Evolutionary conservation across 1,140 invertebrate genomes (phyloP), one percentile per base, ranked within the genome.

Genomic region (Drosophila insularis): DNA sequence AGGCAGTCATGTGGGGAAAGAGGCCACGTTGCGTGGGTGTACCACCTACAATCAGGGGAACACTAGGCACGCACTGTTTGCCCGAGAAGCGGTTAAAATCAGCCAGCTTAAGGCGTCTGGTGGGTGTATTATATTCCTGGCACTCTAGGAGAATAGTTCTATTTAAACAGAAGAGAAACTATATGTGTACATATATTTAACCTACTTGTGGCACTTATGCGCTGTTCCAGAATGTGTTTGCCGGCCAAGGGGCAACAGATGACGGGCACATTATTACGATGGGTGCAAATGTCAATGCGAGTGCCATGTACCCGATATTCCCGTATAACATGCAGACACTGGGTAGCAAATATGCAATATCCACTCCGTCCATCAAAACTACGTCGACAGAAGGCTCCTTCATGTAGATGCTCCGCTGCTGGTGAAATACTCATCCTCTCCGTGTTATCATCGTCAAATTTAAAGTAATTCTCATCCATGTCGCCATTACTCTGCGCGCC

Each of bases 1-100:
- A 43, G 11, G 91, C 91, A 5, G 91, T 77, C 94, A 94, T 94
- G 69, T 95, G 94, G 2, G 94, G 94, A 75, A 94, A 95, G 67
- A 95, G 93, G 10, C 89, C 92, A 21, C 86, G 78, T 3, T 79
- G 68, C 0, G 93, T 92, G 21, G 91, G 78, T n/a, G 84, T 91
- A 5, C 93, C 93, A n/a, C 94, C 93, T 31, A 94, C 93, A 46
- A 94, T 94, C 31, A 94, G 68, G 0, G 92, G 91, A 8, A 93
- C 77, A 59, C 93, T 91, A 40, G 86, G 54, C 6, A 91, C 85
- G 31, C 90, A 91, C 14, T 80, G 77, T 62, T 85, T 90, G 1
- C 87, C 81, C 3, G 90, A 90, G 58, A 91, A 90, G 2, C 74
- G 68, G 4, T 61, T 55, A 11, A 75, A 50, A 11, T 76, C 82